Evolutionary conservation across 2,888 invertebrate species (phyloP).

Genomic region (Netelia virgata): DNA sequence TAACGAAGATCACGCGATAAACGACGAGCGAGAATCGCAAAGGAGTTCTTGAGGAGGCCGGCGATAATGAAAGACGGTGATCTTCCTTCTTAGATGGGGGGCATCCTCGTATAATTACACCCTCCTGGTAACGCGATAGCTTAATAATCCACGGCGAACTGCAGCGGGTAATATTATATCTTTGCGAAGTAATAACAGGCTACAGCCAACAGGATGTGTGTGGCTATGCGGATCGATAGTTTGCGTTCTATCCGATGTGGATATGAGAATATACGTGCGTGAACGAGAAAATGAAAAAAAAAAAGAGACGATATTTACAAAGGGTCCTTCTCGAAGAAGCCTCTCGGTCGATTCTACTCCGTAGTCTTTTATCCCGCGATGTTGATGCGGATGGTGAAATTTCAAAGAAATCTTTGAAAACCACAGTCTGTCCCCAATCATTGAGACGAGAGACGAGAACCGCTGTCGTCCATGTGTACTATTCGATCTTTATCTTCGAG

Average conservation of each 20-base stretch:
- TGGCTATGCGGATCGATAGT: constrained; percentile 77
- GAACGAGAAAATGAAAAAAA: constrained; percentile 31
- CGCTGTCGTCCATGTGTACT: constrained; percentile 2
- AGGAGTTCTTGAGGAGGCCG: neutral
- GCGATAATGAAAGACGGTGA: constrained; percentile 61
- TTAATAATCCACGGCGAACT: constrained; percentile 77
- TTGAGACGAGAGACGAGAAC: constrained; percentile 29
- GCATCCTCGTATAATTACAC: constrained; percentile 60
- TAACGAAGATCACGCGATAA: constrained; percentile 35
- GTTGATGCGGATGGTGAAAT: constrained; percentile 60
- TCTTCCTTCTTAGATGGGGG: constrained; percentile 51
- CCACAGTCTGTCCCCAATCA: constrained; percentile 43
- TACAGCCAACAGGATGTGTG: constrained; percentile 67
- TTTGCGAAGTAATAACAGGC: constrained; percentile 79
- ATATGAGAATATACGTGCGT: constrained; percentile 4
- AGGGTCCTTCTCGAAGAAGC: constrained; percentile 43
- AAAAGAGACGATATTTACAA: constrained; percentile 49
- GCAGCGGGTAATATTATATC: constrained; percentile 79
- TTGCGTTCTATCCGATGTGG: constrained; percentile 28
- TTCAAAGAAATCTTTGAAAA: constrained; percentile 58
- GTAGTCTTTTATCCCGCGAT: constrained; percentile 55
- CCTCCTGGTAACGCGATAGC: constrained; percentile 75
- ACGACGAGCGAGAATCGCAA: neutral
- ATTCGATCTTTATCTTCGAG: constrained; percentile 42
- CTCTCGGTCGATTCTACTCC: constrained; percentile 50